phyloP scores from a whole-genome alignment of 2,113 vertebrate species.

The Aleadryas rufinucha region DNA sequence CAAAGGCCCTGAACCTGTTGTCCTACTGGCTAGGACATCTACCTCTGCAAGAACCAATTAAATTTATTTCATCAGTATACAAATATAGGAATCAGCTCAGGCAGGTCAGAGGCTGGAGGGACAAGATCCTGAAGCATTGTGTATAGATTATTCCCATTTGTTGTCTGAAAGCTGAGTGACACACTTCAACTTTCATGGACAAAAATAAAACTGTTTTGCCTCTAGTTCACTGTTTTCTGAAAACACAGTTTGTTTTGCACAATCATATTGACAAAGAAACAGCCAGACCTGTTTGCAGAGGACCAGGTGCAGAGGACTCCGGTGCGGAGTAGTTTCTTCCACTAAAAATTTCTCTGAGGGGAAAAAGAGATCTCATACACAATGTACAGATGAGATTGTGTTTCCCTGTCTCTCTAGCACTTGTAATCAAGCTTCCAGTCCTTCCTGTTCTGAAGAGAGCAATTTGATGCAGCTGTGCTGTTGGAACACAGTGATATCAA shows the following conservation, averaged over 20 bases:
- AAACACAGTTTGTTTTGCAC: background rate
- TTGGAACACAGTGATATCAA: background rate
- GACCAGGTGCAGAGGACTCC: background rate
- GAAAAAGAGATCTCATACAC: background rate
- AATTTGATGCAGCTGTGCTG: slow-evolving; percentile 56
- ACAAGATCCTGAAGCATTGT: background rate
- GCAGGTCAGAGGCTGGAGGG: background rate
- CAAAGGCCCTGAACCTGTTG: background rate
- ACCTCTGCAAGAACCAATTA: background rate
- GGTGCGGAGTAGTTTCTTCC: background rate
- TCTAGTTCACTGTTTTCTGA: background rate
- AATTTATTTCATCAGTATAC: background rate
- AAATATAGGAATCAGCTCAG: background rate
- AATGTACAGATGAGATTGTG: background rate
- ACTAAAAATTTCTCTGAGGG: background rate
- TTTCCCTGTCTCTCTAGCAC: background rate
- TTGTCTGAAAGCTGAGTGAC: background rate
- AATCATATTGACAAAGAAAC: background rate
- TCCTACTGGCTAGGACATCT: background rate
- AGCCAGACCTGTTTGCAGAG: background rate
- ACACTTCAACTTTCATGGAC: background rate
- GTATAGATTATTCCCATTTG: background rate
- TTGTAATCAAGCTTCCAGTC: slow-evolving; percentile 52
- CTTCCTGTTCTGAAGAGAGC: slow-evolving; percentile 29
- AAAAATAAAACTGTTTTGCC: background rate